Evolutionary conservation across 2,888 invertebrate genomes (phyloP).

Genomic region (Busseola fusca): DNA sequence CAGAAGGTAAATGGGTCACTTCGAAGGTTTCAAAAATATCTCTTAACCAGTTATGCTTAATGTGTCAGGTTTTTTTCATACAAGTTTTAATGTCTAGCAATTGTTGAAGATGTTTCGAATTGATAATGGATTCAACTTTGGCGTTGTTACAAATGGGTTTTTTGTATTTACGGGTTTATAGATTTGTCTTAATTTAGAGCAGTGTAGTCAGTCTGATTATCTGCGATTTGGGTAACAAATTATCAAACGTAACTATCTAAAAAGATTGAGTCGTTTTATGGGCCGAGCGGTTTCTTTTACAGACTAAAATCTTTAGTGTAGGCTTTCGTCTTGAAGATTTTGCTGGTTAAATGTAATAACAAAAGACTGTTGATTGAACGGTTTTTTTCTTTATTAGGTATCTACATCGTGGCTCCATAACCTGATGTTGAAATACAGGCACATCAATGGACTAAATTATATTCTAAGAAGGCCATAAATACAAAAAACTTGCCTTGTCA

Average conservation of each 20-base stretch:
- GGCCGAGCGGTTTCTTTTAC: neutral
- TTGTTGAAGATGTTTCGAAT: slow-evolving; percentile 11
- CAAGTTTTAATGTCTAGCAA: slow-evolving; percentile 4
- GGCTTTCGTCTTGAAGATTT: slow-evolving; percentile 3
- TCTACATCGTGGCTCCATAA: neutral
- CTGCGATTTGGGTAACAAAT: neutral
- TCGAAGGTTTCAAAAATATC: slow-evolving; percentile 44
- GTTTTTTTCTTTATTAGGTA: neutral
- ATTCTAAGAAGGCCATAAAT: slow-evolving; percentile 8
- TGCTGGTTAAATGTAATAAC: neutral
- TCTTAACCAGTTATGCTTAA: slow-evolving; percentile 22
- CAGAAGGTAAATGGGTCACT: slow-evolving; percentile 51
- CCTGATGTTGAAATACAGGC: slow-evolving; percentile 1
- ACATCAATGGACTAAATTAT: slow-evolving; percentile 17
- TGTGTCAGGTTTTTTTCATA: slow-evolving; percentile 22
- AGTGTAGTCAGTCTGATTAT: neutral
- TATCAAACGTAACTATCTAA: neutral
- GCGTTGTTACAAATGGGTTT: neutral
- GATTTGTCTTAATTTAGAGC: neutral
- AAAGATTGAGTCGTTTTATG: neutral
- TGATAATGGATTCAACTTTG: slow-evolving; percentile 6
- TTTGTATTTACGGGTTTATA: neutral
- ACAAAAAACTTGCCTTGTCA: slow-evolving; percentile 39
- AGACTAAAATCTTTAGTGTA: neutral
- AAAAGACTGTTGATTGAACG: slow-evolving; percentile 4